Conservation (phyloP, 2,797 vertebrate genomes). For the Chromis chromis region DNA sequence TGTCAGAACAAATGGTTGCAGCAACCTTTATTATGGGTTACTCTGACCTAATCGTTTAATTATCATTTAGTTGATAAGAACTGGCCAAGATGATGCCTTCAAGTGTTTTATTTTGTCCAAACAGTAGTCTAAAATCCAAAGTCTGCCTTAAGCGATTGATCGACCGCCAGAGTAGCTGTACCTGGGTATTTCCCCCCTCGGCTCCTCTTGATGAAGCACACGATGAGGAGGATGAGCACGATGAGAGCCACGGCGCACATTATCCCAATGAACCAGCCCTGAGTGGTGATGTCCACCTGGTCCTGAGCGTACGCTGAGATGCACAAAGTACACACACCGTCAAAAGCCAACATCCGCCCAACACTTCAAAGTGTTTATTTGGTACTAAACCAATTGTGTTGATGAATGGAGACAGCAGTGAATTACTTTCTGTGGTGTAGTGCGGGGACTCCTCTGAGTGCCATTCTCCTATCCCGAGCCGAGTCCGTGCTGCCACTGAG, state of each 20-base stretch:
- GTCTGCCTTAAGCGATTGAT: neutral
- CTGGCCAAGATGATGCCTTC: neutral
- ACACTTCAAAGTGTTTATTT: neutral
- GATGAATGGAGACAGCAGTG: neutral
- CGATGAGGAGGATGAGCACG: slow-evolving; percentile 94
- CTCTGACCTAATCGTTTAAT: neutral
- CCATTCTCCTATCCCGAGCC: slow-evolving; percentile 88
- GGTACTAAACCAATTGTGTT: neutral
- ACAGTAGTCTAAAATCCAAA: neutral
- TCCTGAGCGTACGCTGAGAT: slow-evolving; percentile 92
- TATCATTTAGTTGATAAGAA: neutral
- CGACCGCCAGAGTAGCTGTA: slow-evolving; percentile 51
- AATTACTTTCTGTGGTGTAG: slow-evolving; percentile 84
- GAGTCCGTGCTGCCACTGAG: slow-evolving; percentile 89
- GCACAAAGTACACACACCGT: slow-evolving; percentile 11
- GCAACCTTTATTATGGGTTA: neutral
- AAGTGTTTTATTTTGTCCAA: neutral
- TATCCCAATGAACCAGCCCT: slow-evolving; percentile 99
- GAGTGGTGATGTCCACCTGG: slow-evolving; percentile 95
- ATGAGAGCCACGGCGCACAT: slow-evolving; percentile 99
- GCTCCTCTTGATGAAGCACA: slow-evolving; percentile 99
- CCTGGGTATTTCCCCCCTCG: slow-evolving; percentile 97
- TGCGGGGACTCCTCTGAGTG: slow-evolving; percentile 90
- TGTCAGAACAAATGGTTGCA: neutral
- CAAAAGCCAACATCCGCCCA: neutral